Base-by-base conservation (phyloP, 1,140 invertebrate species). In the Parapsyche elsis region DNA sequence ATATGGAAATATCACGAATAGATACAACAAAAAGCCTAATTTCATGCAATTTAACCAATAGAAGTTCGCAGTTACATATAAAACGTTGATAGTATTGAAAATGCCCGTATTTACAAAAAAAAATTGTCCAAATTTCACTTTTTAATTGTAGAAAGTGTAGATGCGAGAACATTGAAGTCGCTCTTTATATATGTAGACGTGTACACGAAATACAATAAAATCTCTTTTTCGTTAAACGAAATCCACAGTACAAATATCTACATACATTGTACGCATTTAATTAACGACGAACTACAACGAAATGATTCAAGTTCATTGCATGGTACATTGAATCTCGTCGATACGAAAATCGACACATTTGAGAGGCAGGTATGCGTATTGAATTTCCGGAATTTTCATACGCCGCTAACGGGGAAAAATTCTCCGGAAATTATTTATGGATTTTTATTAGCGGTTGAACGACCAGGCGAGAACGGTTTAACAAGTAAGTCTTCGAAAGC, bases 131-230 rank as follows among this genome's bases (percentile, higher is more conserved):
- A 67, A 67, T 67, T 67, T 67, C 64, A 67, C 64, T 67, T 67
- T 67, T 67, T 67, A 67, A 67, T 67, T 67, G 64, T 67, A 67
- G 64, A 67, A 67, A 67, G 64, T 30, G 64, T 67, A 67, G 64
- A 23, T 23, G 64, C 64, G 64, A 67, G 24, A 67, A 67, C 64
- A 10, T 26, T 67, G 26, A 67, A 67, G 24, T 19, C 64, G 64
- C 9, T 67, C 24, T 26, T 24, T 10, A 61, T 14, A 53, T 21
- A n/a, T n/a, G n/a, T n/a, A n/a, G 2, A 38, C 30, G 1, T 7
- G 30, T 38, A 38, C 30, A 38, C 30, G 21, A 30, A 67, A 67
- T 23, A 26, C 23, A 53, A 53, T 53, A 53, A 53, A 16, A 53
- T 53, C 16, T 53, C 49, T 14, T 53, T 53, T 38, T 38, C 30